Base-by-base conservation (phyloP, 2,113 vertebrate species). In the Oncorhynchus masou region DNA sequence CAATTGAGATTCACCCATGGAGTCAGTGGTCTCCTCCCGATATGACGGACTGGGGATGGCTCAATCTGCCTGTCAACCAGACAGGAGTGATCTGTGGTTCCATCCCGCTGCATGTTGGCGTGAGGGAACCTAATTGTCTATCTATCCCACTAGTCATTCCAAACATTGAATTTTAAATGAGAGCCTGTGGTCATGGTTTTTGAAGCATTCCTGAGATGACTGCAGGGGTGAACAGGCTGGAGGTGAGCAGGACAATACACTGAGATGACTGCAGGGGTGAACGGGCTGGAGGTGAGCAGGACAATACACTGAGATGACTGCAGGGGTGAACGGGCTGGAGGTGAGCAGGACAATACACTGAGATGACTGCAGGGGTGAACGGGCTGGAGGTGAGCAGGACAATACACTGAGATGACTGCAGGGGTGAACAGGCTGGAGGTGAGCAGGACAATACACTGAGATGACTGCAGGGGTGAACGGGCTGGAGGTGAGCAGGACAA, bases 101-200 rank as follows among this genome's bases (percentile, higher is more conserved):
- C n/a, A 9, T 67, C 74, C 59, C n/a, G 67, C 77, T 51, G 27
- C 64, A 45, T 65, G 79, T 68, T 76, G 74, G 76, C 79, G 76
- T 79, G 85, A 87, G 67, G 31, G 65, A 79, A 81, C 76, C 78
- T 79, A 85, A 85, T 59, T 86, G 81, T 80, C 83, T 91, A 86
- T 89, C 85, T 91, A 87, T 89, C 86, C 89, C 84, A 87, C 85
- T 88, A 88, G 84, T 86, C 81, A 86, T 77, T 87, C 76, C 70
- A 82, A 80, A 84, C 82, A 81, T 84, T 45, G 65, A 75, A 31
- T 81, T 74, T 81, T 81, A 79, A 85, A 83, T 81, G 79, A 82
- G 77, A 75, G 77, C 57, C 19, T 66, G 74, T 84, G 78, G 83
- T 19, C 16, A 85, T 82, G 83, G 88, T 88, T 82, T 90, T 85